phyloP scores from a whole-genome alignment of 2,888 invertebrate species.

The Meteorus colon region DNA sequence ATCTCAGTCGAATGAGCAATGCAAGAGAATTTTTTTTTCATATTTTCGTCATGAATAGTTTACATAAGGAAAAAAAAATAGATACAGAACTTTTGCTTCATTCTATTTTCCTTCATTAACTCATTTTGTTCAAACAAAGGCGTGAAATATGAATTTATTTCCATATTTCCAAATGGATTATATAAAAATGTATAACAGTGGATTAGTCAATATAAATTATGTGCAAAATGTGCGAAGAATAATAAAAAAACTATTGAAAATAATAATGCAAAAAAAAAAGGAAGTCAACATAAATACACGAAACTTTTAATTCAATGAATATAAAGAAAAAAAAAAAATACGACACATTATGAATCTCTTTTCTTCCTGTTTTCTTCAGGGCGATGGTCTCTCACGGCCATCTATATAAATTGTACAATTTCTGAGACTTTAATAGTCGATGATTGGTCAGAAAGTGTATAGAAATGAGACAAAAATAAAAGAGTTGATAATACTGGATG shows the following conservation, averaged over 20 bases:
- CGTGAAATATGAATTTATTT: background rate
- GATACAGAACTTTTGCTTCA: background rate
- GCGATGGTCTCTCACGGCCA: constrained; percentile 28
- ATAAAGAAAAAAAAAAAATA: background rate
- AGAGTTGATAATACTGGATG: constrained; percentile 22
- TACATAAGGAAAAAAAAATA: constrained; percentile 7
- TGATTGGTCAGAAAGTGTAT: constrained; percentile 4
- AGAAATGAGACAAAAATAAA: background rate
- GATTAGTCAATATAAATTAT: background rate
- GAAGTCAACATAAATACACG: background rate
- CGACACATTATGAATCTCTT: background rate
- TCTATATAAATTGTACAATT: constrained; percentile 13
- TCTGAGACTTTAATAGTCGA: background rate
- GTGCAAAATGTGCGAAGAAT: background rate
- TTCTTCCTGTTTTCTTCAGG: background rate
- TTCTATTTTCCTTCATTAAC: constrained; percentile 18
- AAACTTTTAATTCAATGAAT: background rate
- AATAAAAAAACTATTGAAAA: background rate
- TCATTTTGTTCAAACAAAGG: constrained; percentile 25
- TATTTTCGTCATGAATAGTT: constrained; percentile 11
- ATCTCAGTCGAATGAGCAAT: background rate
- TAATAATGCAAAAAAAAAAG: background rate
- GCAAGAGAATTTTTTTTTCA: constrained; percentile 7
- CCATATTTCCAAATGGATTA: constrained; percentile 19
- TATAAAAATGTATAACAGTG: constrained; percentile 2